Conservation (phyloP, 1,140 invertebrate genomes). For the Gryllus bimaculatus region DNA sequence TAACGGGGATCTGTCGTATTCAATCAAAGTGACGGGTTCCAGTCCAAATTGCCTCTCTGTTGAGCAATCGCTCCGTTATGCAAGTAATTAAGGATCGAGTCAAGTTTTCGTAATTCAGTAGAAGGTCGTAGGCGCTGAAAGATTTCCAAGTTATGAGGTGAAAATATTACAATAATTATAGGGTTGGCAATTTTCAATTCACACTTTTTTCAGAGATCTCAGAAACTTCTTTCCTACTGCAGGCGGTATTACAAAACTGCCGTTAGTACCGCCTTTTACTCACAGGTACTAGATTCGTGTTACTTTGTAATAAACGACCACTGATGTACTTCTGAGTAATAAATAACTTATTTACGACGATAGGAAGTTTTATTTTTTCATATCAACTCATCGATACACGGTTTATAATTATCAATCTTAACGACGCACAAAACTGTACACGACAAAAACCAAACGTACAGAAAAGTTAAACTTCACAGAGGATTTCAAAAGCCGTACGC, state of each 20-base stretch:
- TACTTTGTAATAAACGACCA: background rate
- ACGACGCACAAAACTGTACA: no score
- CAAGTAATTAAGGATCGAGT: background rate
- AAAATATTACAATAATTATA: background rate
- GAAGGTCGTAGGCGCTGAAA: background rate
- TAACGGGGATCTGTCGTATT: background rate
- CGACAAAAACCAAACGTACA: no score
- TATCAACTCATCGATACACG: no score
- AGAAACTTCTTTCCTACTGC: background rate
- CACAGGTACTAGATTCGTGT: background rate
- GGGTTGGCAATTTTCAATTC: background rate
- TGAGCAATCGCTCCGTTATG: background rate
- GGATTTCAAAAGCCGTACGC: no score
- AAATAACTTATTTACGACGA: no score
- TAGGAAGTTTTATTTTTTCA: no score
- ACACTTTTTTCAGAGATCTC: background rate
- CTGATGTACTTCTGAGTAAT: no score
- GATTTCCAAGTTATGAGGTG: conserved; percentile 4
- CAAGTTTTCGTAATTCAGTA: conserved; percentile 1
- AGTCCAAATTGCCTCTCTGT: background rate
- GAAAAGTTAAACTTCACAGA: no score
- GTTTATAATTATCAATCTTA: no score
- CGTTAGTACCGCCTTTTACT: background rate
- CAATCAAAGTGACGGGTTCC: background rate
- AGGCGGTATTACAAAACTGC: background rate